Evolutionary conservation across 2,888 invertebrate genomes (phyloP), one percentile per base, ranked within the genome.

Genomic region (Buathra laborator): DNA sequence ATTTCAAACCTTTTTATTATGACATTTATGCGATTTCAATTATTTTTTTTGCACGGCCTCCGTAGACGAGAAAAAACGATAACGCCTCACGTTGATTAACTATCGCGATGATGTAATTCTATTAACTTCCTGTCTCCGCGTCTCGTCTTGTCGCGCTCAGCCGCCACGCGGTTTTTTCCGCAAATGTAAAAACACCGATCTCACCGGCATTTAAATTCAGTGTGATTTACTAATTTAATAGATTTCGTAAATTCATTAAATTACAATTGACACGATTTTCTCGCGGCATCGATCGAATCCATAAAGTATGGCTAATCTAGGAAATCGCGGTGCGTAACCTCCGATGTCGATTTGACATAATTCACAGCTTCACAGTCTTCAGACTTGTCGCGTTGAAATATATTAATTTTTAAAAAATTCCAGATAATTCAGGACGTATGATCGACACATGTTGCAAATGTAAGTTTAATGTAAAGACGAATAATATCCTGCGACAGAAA

Each of bases 281-380:
- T 12, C 0, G 7, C 12, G 32, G 14, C 37, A 7, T 32, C 32
- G 16, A 51, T 14, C 6, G n/a, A 67, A 19, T 19, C 16, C n/a
- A 16, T 37, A 53, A 70, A 37, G 37, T 64, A 84, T 84, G 84
- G 72, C 77, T 16, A 77, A 81, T 48, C 67, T 44, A 67, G 67
- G 24, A 51, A 59, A 43, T 48, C 37, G 37, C 24, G 70, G 84
- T 84, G 78, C 43, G 68, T 19, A 64, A 70, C 68, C 67, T 68
- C 24, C 12, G 1, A 67, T 14, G 2, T 72, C 44, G 29, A 64
- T 16, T 51, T 16, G 16, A 51, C 51, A 10, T 2, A 3, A 19
- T n/a, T 19, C 19, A 53, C 53, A 53, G 19, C 53, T 53, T 53
- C 16, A 51, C 43, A 37, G 43, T 62, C n/a, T 3, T 46, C 24